Evolutionary conservation across 2,113 vertebrate genomes (phyloP), one percentile per base, ranked within the genome.

Genomic region (Ranitomeya imitator): DNA sequence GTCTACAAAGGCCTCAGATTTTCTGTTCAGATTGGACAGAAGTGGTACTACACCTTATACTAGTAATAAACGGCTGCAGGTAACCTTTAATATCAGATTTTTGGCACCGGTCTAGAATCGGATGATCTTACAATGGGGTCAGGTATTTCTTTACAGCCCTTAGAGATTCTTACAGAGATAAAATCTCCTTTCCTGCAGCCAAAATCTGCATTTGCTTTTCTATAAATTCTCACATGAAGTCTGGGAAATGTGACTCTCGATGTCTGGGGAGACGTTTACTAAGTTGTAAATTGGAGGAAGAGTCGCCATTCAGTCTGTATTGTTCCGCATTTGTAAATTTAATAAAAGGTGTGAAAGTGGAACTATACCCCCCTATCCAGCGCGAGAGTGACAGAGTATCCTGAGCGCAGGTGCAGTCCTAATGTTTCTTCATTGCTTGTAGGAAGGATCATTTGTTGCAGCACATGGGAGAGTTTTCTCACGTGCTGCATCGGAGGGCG

Each of bases 221-320:
- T 77, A 23, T 79, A 79, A 79, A 15, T 26, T 13, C 52, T 57
- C 57, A 5, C 10, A 2, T 45, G 37, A 45, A 80, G 77, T 86
- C 85, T 79, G 60, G 45, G 59, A 57, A n/a, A 54, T 45, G 65
- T 52, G 59, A 54, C 16, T 23, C 55, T 7, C 5, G 1, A 61
- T 6, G 37, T 73, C 52, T 71, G 19, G 37, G 80, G 65, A 19
- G 37, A 45, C 37, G 37, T 45, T 45, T 45, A 45, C 3, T 45
- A 45, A 45, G 3, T n/a, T n/a, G 51, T 78, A n/a, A 78, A 78
- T 51, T 78, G 76, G 76, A 51, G 52, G 76, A 78, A 45, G 76
- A 55, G 45, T 15, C 55, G 51, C 10, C 76, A 54, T 45, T 31
- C 7, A n/a, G 19, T 55, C 18, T 13, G 51, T 11, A 21, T n/a